phyloP scores from a whole-genome alignment of 1,140 invertebrate genomes.

The Trichoplusia ni region DNA sequence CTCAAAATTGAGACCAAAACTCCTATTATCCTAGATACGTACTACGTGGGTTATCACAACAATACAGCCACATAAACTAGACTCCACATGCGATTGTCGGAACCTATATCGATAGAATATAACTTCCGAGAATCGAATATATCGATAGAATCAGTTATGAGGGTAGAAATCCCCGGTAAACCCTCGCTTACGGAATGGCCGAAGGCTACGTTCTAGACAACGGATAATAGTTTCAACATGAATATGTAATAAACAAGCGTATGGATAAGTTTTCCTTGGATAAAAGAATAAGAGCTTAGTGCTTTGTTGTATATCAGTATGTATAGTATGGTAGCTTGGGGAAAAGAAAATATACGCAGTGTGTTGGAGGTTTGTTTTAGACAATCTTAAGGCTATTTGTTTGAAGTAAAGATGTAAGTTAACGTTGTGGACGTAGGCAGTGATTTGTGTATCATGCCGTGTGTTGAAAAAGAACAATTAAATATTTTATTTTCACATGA shows the following conservation, averaged over 20 bases:
- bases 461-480: no score
- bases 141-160: conserved; percentile 45
- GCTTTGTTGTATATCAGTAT: no score
- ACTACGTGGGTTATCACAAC: neutral
- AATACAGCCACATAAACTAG: conserved; percentile 6
- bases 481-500: no score
- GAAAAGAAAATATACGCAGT: no score
- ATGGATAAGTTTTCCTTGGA: neutral
- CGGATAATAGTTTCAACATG: conserved; percentile 28
- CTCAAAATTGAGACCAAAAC: neutral
- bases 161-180: conserved; percentile 51
- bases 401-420: no score
- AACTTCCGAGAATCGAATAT: no score
- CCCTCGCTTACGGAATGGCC: conserved; percentile 48
- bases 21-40: neutral
- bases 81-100: conserved; percentile 21
- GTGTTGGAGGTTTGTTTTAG: no score
- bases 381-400: no score
- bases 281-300: neutral
- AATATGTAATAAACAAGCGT: conserved; percentile 24
- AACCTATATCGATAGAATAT: conserved; percentile 29
- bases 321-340: no score
- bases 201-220: conserved; percentile 27
- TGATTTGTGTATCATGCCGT: no score
- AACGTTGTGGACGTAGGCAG: no score